These are phyloP conservation scores for Somateria mollissima DNA, from an alignment of 2,797 vertebrate species.

Conservation along the genomic window DNA sequence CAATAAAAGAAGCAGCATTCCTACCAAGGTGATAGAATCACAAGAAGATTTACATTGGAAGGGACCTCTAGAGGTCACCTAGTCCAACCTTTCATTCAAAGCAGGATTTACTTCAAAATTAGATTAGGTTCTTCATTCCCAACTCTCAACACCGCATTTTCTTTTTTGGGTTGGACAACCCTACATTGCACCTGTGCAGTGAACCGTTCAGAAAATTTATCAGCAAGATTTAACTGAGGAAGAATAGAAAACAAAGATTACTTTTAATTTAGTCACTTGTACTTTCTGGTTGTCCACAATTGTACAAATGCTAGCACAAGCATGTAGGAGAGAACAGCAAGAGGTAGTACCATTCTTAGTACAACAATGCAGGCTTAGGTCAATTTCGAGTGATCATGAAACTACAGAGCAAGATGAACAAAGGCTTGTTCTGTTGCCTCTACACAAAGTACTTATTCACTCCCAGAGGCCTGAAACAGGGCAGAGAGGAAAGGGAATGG, in stretches of 20 bases:
- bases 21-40: slow-evolving; percentile 31
- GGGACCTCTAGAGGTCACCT: neutral
- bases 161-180: neutral
- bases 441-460: neutral
- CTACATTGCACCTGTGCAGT: neutral
- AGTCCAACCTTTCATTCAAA: neutral
- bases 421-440: neutral
- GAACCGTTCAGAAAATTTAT: neutral
- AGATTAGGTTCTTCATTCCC: neutral
- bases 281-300: neutral
- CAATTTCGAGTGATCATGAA: neutral
- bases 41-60: slow-evolving; percentile 22
- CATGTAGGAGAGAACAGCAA: neutral
- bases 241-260: neutral
- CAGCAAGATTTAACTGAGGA: neutral
- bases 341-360: neutral
- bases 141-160: neutral
- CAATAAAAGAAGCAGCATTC: slow-evolving; percentile 11
- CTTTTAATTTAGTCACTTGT: neutral
- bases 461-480: neutral
- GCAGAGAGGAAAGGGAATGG: neutral
- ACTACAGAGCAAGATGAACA: neutral
- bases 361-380: neutral
- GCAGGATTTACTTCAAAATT: neutral
- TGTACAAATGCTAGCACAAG: neutral